Percentiles rank a stretch among this genome's conserved stretches.
phyloP scores from a whole-genome alignment of 2,888 invertebrate species.

The Isotomurus palustris region DNA sequence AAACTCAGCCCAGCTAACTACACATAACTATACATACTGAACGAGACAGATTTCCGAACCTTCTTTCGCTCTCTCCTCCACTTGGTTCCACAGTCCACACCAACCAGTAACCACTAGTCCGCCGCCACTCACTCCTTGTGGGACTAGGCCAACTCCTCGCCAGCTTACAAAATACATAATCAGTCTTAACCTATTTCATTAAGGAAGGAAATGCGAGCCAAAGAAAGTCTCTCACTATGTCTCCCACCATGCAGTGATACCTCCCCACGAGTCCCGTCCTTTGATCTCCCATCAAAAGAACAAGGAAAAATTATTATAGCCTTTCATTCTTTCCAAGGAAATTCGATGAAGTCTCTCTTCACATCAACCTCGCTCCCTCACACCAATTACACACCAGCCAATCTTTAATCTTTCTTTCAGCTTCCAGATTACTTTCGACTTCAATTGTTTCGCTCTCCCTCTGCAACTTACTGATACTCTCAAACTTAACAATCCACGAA shows the following conservation, averaged over 20 bases:
- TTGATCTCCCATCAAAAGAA: neutral
- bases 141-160: neutral
- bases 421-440: neutral
- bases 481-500: neutral
- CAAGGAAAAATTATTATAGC: constrained; percentile 2
- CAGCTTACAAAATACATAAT: neutral
- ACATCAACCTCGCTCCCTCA: no score
- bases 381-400: no score
- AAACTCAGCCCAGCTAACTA: no score
- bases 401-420: no score
- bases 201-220: neutral
- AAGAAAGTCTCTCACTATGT: no score
- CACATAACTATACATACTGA: neutral
- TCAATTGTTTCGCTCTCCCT: neutral
- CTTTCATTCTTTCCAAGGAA: no score
- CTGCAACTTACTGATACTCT: neutral
- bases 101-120: neutral
- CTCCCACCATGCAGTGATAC: neutral
- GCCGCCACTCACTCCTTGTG: neutral
- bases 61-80: neutral
- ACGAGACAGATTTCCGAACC: neutral
- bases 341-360: no score
- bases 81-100: neutral
- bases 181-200: neutral
- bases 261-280: neutral